These are phyloP conservation scores for Pardosa pseudoannulata DNA, from an alignment of 2,888 invertebrate genomes.

Conservation along the genomic window DNA sequence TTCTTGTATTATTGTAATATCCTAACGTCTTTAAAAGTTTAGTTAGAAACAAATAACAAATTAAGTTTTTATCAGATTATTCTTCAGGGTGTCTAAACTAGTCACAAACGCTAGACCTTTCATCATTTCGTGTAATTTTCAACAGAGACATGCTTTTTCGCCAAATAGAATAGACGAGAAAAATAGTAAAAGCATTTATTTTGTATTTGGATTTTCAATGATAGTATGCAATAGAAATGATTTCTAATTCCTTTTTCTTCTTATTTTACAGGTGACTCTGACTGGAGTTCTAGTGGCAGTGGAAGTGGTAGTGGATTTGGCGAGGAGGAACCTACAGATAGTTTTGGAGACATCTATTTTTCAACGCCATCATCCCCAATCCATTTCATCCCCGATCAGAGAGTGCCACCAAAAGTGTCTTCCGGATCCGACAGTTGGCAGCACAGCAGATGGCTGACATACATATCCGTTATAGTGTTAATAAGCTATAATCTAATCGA, in stretches of 20 bases:
- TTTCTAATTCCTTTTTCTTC: not conserved
- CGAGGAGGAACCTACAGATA: conserved; percentile 53
- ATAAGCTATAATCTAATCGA: conserved; percentile 30
- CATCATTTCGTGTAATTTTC: no score
- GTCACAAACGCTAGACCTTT: no score
- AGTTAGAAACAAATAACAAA: no score
- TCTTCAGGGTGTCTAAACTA: no score
- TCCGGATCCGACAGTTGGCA: conserved; percentile 50
- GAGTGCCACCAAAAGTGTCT: conserved; percentile 35
- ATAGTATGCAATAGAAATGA: no score
- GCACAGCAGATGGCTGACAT: conserved; percentile 36
- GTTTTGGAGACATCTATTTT: conserved; percentile 69
- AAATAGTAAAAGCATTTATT: no score
- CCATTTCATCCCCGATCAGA: conserved; percentile 35
- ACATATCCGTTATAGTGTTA: not conserved
- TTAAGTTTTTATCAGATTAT: no score
- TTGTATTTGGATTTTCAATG: no score
- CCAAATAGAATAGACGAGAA: no score
- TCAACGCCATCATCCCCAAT: conserved; percentile 65
- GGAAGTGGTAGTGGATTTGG: conserved; percentile 71
- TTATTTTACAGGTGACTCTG: conserved; percentile 51
- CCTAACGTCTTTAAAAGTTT: no score
- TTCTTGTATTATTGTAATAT: no score
- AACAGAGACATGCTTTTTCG: no score
- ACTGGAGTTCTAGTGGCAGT: conserved; percentile 62